These are phyloP conservation scores for Scelioninae gen. 1 DNA, from an alignment of 2,888 invertebrate genomes.

Conservation along the genomic window DNA sequence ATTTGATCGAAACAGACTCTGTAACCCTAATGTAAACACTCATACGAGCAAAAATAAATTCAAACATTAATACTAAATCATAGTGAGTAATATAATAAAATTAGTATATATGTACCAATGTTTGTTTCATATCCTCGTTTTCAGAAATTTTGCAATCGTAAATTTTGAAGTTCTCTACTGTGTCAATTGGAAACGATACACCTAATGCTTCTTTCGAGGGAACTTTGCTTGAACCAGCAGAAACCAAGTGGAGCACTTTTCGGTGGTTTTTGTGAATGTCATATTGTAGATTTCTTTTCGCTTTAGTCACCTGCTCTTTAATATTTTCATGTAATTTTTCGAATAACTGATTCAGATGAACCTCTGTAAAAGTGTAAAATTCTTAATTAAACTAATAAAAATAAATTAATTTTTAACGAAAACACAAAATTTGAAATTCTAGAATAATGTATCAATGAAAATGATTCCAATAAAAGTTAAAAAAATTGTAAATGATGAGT, in stretches of 20 bases:
- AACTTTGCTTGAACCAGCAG: slow-evolving; percentile 13
- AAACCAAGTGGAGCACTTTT: slow-evolving; percentile 29
- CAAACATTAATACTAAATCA: neutral
- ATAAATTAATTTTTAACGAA: neutral
- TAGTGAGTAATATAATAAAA: slow-evolving; percentile 11
- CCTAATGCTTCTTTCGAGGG: slow-evolving; percentile 18
- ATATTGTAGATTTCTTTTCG: slow-evolving; percentile 31
- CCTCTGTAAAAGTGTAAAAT: slow-evolving; percentile 17
- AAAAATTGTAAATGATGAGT: neutral
- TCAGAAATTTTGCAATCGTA: slow-evolving; percentile 14
- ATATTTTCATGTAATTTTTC: slow-evolving; percentile 6
- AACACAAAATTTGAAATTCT: no score
- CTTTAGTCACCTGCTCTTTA: slow-evolving; percentile 8
- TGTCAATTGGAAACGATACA: slow-evolving; percentile 20
- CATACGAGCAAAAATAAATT: no score
- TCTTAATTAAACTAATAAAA: neutral
- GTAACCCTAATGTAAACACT: neutral
- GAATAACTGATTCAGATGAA: slow-evolving; percentile 4
- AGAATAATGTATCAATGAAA: no score
- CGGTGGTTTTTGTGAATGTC: slow-evolving; percentile 23
- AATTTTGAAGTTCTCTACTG: slow-evolving; percentile 21
- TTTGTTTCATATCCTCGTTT: slow-evolving; percentile 22
- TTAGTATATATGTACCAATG: slow-evolving; percentile 31
- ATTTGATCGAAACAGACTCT: slow-evolving; percentile 7
- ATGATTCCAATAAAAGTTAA: no score